Evolutionary conservation across 1,140 invertebrate species (phyloP).

Genomic region (Zophobas morio): DNA sequence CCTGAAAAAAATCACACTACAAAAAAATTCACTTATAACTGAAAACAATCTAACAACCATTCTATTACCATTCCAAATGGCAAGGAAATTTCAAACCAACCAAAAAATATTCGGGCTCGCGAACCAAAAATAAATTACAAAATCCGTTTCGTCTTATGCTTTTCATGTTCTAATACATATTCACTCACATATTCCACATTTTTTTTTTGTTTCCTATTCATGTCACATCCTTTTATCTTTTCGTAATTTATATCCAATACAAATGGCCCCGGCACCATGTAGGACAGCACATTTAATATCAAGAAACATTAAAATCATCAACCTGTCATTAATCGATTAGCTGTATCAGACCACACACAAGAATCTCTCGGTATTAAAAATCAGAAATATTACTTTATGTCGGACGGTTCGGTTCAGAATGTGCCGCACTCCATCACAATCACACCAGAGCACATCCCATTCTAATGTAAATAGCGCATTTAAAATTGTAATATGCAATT

Average conservation of each 20-base stretch:
- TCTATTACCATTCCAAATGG: too few species aligned
- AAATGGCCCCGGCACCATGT: neutral
- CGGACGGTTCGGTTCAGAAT: conserved; percentile 24
- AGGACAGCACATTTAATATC: conserved; percentile 32
- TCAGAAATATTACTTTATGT: conserved; percentile 41
- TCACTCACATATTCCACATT: neutral
- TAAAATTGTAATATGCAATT: conserved; percentile 55
- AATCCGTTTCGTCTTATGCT: too few species aligned
- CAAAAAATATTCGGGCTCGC: too few species aligned
- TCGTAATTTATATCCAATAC: conserved; percentile 6
- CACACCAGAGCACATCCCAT: conserved; percentile 11
- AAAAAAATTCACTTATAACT: too few species aligned
- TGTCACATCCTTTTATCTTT: neutral
- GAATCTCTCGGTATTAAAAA: conserved; percentile 33
- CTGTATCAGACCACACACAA: conserved; percentile 39
- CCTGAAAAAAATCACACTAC: too few species aligned
- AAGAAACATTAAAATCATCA: conserved; percentile 39
- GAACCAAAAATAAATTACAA: too few species aligned
- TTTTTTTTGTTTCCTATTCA: neutral
- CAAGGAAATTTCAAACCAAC: too few species aligned
- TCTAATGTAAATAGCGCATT: conserved; percentile 51
- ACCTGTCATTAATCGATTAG: conserved; percentile 41
- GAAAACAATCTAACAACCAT: too few species aligned
- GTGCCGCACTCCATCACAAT: conserved; percentile 15
- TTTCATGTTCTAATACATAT: too few species aligned